Conservation (phyloP, 2,797 vertebrate species). For the Masticophis lateralis region DNA sequence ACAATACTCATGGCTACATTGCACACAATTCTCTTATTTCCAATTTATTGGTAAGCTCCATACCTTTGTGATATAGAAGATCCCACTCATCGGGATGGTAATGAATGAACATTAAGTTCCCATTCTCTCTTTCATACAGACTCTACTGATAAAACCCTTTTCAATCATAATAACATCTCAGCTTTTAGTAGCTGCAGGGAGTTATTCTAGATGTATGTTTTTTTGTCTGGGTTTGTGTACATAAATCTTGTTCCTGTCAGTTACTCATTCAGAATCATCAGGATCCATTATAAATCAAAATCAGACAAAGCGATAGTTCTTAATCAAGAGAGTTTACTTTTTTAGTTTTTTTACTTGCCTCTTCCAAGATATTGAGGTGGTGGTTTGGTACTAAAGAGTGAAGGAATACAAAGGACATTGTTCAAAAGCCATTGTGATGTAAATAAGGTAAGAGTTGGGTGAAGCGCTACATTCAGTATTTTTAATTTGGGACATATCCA, state of each 20-base stretch:
- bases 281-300: slow-evolving; percentile 21
- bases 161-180: slow-evolving; percentile 28
- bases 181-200: slow-evolving; percentile 20
- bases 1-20: not conserved
- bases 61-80: not conserved
- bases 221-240: not conserved
- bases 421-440: not conserved
- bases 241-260: slow-evolving; percentile 23
- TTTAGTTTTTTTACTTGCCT: not conserved
- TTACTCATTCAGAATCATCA: not conserved
- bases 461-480: not conserved
- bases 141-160: slow-evolving; percentile 24
- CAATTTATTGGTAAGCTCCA: not conserved
- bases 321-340: not conserved
- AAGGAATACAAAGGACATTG: not conserved
- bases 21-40: no score
- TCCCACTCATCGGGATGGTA: not conserved
- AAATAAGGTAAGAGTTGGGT: not conserved
- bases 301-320: not conserved
- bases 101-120: slow-evolving; percentile 15
- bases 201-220: not conserved
- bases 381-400: not conserved
- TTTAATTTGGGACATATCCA: not conserved
- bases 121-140: not conserved
- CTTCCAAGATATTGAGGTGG: not conserved